Evolutionary conservation across 2,888 invertebrate genomes (phyloP).

Genomic region (Rhingia rostrata): DNA sequence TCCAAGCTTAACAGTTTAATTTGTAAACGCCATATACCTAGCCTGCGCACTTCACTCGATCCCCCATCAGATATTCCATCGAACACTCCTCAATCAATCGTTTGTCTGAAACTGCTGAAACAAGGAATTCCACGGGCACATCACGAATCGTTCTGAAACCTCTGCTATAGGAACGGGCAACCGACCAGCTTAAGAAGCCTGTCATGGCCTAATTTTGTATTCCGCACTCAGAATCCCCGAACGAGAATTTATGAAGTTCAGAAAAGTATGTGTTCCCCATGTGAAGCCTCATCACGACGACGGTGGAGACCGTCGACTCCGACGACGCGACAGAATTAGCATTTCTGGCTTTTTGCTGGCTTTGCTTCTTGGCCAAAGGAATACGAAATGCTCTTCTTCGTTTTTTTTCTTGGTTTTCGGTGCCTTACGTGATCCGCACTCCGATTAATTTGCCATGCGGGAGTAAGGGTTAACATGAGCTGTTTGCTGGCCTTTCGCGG

Average conservation of each 20-base stretch:
- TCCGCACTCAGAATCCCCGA: constrained; percentile 67
- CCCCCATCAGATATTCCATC: constrained; percentile 53
- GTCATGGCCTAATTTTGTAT: constrained; percentile 71
- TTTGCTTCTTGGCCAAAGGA: constrained; percentile 34
- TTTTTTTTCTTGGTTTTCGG: constrained; percentile 23
- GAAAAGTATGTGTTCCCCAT: constrained; percentile 47
- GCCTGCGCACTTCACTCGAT: constrained; percentile 6
- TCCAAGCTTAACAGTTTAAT: constrained; percentile 68
- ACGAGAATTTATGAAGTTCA: constrained; percentile 71
- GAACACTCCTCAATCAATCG: constrained; percentile 72
- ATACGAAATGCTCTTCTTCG: constrained; percentile 50
- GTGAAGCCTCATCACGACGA: constrained; percentile 53
- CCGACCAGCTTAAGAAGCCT: constrained; percentile 29
- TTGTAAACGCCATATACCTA: constrained; percentile 67
- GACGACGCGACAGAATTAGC: constrained; percentile 53
- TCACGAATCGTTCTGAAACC: constrained; percentile 54
- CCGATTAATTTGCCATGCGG: constrained; percentile 67
- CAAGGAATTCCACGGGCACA: constrained; percentile 61
- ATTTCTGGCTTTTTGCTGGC: constrained; percentile 50
- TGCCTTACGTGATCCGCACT: constrained; percentile 69
- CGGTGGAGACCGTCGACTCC: constrained; percentile 32
- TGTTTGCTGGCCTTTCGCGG: constrained; percentile 7
- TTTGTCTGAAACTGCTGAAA: constrained; percentile 60
- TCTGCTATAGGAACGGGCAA: neutral
- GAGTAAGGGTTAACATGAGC: constrained; percentile 65